Evolutionary conservation across 2,888 invertebrate species (phyloP).

Genomic region (Trichacis sp.): DNA sequence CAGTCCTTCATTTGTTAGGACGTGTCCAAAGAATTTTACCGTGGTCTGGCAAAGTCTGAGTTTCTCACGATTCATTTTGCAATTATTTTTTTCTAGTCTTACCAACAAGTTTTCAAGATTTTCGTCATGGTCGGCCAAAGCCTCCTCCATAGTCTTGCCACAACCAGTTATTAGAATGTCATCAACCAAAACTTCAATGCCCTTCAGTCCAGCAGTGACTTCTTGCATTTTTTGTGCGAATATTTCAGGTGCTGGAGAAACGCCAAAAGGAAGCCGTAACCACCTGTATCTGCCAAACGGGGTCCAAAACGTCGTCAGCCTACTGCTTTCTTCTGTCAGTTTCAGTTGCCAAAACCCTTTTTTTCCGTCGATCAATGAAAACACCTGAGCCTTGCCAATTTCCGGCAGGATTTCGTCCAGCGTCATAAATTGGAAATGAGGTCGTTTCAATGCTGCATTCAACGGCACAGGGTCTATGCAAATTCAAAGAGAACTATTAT

Average conservation of each 20-base stretch:
- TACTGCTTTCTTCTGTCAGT: neutral
- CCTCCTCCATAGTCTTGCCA: slow-evolving; percentile 7
- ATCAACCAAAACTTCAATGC: slow-evolving; percentile 5
- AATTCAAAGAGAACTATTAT: slow-evolving; percentile 1
- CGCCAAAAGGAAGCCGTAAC: slow-evolving; percentile 11
- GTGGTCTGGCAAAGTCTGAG: neutral
- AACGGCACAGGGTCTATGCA: slow-evolving; percentile 9
- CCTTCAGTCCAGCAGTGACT: slow-evolving; percentile 3
- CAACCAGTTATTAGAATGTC: slow-evolving; percentile 10
- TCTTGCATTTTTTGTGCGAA: slow-evolving; percentile 6
- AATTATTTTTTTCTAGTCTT: neutral
- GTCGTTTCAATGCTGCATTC: slow-evolving; percentile 4
- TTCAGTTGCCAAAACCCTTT: slow-evolving; percentile 1
- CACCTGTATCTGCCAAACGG: slow-evolving; percentile 11
- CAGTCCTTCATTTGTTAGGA: slow-evolving; percentile 5
- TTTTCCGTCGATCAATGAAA: slow-evolving; percentile 2
- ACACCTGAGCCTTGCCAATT: slow-evolving; percentile 1
- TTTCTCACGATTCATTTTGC: slow-evolving; percentile 11
- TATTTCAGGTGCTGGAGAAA: slow-evolving; percentile 19
- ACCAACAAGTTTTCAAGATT: slow-evolving; percentile 6
- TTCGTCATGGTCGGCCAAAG: neutral
- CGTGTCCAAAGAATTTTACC: slow-evolving; percentile 18
- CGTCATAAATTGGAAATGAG: too few relatives aligned
- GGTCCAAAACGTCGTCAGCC: slow-evolving; percentile 1
- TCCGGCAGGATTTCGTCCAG: too few relatives aligned